A percentile compares a stretch with the other conserved stretches of the same genome.
These are phyloP conservation scores for Lasioglossum calceatum DNA, from an alignment of 2,888 invertebrate genomes.

Conservation along the genomic window DNA sequence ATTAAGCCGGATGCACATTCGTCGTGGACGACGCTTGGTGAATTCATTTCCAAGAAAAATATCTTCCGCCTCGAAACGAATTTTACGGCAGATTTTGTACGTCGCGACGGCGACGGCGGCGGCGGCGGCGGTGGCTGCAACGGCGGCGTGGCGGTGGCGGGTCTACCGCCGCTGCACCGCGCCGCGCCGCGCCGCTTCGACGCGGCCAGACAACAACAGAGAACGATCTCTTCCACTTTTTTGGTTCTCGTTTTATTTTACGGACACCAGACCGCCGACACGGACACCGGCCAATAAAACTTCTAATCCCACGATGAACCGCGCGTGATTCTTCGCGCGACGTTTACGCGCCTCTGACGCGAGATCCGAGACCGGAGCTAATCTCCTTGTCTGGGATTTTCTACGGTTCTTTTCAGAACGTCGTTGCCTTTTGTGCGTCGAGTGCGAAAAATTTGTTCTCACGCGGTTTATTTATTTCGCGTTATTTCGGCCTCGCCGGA, in stretches of 20 bases:
- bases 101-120: conserved; percentile 26
- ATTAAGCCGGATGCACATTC: conserved; percentile 76
- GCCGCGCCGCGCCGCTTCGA: neutral
- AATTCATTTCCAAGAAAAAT: conserved; percentile 73
- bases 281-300: conserved; percentile 48
- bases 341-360: conserved; percentile 42
- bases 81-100: conserved; percentile 71
- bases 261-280: conserved; percentile 23
- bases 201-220: conserved; percentile 11
- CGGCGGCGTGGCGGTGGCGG: neutral
- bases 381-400: conserved; percentile 21
- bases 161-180: neutral
- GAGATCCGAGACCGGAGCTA: conserved; percentile 20
- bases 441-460: neutral
- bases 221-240: neutral
- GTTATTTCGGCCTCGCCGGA: neutral
- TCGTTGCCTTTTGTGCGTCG: neutral
- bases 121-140: neutral
- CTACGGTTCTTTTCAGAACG: conserved; percentile 25
- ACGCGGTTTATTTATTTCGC: neutral
- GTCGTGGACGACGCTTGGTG: conserved; percentile 71
- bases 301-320: conserved; percentile 60
- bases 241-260: conserved; percentile 17
- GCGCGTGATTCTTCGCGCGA: conserved; percentile 47
- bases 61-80: conserved; percentile 73